phyloP scores from a whole-genome alignment of 2,888 invertebrate species.

The Crossocerus cetratus region DNA sequence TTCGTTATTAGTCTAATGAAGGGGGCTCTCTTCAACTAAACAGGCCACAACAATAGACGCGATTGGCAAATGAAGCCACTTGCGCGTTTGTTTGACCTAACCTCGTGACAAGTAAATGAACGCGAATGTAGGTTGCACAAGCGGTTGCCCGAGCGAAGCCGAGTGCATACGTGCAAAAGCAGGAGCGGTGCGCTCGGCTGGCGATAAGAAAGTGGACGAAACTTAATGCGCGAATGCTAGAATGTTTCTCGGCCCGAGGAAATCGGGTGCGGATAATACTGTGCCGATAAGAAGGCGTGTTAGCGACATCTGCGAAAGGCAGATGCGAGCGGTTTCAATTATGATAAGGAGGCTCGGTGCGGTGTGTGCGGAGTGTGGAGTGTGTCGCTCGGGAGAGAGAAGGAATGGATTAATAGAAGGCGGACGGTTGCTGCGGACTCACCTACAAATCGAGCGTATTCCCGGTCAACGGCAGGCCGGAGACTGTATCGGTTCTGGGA shows the following conservation, averaged over 20 bases:
- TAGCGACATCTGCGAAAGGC: conserved; percentile 42
- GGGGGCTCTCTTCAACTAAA: background rate
- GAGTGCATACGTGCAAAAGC: background rate
- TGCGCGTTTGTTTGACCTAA: conserved; percentile 1
- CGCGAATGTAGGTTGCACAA: background rate
- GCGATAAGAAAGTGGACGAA: background rate
- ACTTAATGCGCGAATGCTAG: background rate
- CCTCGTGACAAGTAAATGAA: background rate
- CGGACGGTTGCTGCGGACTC: background rate
- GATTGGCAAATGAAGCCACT: background rate
- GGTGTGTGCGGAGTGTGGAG: background rate
- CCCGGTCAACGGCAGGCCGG: conserved; percentile 1
- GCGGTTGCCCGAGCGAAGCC: background rate
- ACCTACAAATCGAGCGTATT: background rate
- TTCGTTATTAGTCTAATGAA: background rate
- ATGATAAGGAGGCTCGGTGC: conserved; percentile 29
- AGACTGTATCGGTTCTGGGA: conserved; percentile 1
- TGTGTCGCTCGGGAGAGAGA: background rate
- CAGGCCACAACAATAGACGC: background rate
- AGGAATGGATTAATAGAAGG: background rate
- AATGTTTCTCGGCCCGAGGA: background rate
- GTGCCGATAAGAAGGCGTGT: background rate
- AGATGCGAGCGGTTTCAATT: conserved; percentile 14
- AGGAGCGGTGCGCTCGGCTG: background rate
- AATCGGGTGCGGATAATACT: background rate